Percentiles rank a stretch among this genome's conserved stretches.
phyloP scores from a whole-genome alignment of 2,888 invertebrate species.

The Terebella lapidaria region DNA sequence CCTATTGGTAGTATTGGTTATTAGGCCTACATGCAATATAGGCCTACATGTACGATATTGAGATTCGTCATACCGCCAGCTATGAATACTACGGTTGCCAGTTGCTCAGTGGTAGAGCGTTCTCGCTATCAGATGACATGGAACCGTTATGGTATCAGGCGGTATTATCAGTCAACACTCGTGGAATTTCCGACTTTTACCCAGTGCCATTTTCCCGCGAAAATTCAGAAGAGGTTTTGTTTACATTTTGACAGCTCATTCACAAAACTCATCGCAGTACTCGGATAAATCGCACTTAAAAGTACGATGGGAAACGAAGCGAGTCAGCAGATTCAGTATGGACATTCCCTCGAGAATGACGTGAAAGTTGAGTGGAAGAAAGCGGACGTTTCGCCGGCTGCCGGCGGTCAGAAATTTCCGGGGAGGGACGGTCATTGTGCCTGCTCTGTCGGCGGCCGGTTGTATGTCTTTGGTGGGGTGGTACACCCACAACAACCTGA shows the following conservation, averaged over 20 bases:
- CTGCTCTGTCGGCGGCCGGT: constrained; percentile 30
- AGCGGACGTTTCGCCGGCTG: constrained; percentile 4
- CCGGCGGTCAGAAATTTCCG: too few relatives aligned
- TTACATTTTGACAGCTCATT: not conserved
- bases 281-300: not conserved
- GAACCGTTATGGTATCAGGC: too few relatives aligned
- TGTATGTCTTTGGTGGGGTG: constrained; percentile 48
- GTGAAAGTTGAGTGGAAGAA: constrained; percentile 19
- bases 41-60: too few relatives aligned
- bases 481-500: constrained; percentile 20
- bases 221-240: not conserved
- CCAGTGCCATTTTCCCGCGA: not conserved
- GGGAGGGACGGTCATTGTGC: constrained; percentile 44
- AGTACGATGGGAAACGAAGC: constrained; percentile 20
- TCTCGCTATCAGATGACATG: too few relatives aligned
- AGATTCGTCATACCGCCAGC: too few relatives aligned
- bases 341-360: constrained; percentile 21
- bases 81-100: too few relatives aligned
- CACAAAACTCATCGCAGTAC: not conserved
- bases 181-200: not conserved
- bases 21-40: too few relatives aligned
- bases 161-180: not conserved
- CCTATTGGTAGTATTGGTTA: too few relatives aligned
- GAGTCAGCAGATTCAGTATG: constrained; percentile 17
- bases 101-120: too few relatives aligned